Evolutionary conservation across 2,797 vertebrate species (phyloP), one percentile per base, ranked within the genome.

Genomic region (Acipenser ruthenus): DNA sequence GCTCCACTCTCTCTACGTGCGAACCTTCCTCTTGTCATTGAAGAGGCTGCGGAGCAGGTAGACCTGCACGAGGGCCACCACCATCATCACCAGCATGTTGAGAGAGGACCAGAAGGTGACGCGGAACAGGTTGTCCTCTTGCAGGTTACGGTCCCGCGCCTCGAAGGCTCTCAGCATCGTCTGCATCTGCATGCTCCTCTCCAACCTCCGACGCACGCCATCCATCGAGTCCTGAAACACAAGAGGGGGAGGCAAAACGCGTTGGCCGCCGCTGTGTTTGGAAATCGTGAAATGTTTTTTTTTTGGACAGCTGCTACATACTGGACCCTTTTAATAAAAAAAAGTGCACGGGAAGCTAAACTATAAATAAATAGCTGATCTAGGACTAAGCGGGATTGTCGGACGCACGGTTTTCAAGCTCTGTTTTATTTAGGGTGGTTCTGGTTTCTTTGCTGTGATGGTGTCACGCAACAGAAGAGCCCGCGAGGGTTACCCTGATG

Each of bases 101-200:
- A 91, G 50, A 0, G 87, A 89, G 0, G 93, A 96, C 94, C 93
- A 95, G 82, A 94, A 94, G 78, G 89, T 93, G 55, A 96, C 93
- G 1, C 91, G 76, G 77, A 87, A 90, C 69, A 93, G 76, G 78
- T 94, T 96, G 76, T 89, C 88, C 66, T 95, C 94, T 75, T 93
- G 86, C 4, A 95, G 87, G 70, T 92, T 92, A 6, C 92, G 91
- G 71, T 94, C 94, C 1, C 92, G 87, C 0, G 93, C 87, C 73
- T 95, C 93, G 0, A 90, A 92, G 10, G 91, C 86, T 60, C 91
- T 78, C 50, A 95, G 82, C 12, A 78, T 62, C 0, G 84, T 74
- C 79, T 91, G 91, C 64, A 88, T 65, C 75, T 93, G 91, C 7
- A 86, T 86, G 64, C 87, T 92, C 50, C 75, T 86, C 68, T 94